These are phyloP conservation scores for Seriola dumerili DNA, from an alignment of 2,113 vertebrate genomes.

Conservation along the genomic window DNA sequence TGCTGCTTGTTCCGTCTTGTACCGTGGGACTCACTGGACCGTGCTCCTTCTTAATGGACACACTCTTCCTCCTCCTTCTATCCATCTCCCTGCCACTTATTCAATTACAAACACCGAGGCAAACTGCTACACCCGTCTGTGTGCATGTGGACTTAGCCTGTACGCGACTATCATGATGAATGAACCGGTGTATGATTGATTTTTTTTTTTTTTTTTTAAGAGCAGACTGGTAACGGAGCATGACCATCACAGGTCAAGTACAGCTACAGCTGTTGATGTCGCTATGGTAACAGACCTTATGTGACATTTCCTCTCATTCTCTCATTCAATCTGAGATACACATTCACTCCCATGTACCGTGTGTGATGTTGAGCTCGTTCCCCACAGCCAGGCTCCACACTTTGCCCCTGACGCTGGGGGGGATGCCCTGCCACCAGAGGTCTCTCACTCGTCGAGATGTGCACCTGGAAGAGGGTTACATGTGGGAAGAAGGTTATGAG, in stretches of 20 bases:
- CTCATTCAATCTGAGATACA: neutral
- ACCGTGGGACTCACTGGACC: slow-evolving; percentile 3
- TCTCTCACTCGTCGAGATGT: slow-evolving; percentile 91
- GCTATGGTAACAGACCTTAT: neutral
- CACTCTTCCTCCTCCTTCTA: slow-evolving; percentile 12
- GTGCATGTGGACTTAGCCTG: neutral
- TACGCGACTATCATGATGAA: too few relatives aligned
- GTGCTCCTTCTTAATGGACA: slow-evolving; percentile 19
- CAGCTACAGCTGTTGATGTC: neutral
- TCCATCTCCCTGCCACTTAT: neutral
- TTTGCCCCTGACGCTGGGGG: slow-evolving; percentile 92
- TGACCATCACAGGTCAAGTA: neutral
- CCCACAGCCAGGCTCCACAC: slow-evolving; percentile 96
- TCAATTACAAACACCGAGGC: slow-evolving; percentile 17
- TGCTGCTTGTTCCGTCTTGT: slow-evolving; percentile 23
- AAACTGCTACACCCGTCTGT: neutral
- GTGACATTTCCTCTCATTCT: neutral
- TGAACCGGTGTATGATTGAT: too few relatives aligned
- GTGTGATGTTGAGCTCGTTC: slow-evolving; percentile 95
- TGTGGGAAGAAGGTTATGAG: too few relatives aligned
- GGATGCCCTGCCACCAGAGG: slow-evolving; percentile 95
- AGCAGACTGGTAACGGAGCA: neutral
- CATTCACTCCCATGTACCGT: slow-evolving; percentile 80
- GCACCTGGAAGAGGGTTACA: slow-evolving; percentile 80
- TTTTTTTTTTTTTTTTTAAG: too few relatives aligned